Evolutionary conservation across 2,797 vertebrate species (phyloP), one percentile per base, ranked within the genome.

Genomic region (Masticophis lateralis): DNA sequence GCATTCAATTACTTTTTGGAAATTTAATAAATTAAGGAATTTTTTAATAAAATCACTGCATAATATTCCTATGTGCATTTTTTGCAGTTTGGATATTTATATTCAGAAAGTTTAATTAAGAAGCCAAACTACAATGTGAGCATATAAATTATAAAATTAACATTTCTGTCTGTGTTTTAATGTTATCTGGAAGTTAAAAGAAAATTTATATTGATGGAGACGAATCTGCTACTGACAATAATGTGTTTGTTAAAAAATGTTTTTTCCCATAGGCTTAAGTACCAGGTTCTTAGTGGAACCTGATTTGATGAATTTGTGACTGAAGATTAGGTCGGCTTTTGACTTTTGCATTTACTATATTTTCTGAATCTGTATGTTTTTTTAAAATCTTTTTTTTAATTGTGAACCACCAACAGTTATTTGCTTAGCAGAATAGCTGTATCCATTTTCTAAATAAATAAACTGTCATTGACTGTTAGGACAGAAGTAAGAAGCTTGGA

Each of bases 121-220:
- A 25, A 53, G 47, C 63, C 95, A 56, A 96, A 97, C 63, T 95
- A 2, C 18, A 94, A 8, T 94, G 90, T 94, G 47, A 88, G 60
- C 59, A 91, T 8, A 3, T 0, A 95, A 95, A 89, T 27, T 89
- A 94, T 89, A 94, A 61, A 93, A 90, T 95, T 95, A 93, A 92
- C 92, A 83, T 95, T 95, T 87, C 56, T 96, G 92, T 94, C 88
- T 94, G 14, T 89, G 90, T 57, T 89, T 94, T 56, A 95, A 89
- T 93, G 90, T 74, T 63, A 43, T 83, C 94, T 86, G 28, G 27
- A 89, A 91, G 88, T 95, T 96, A 92, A 96, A 95, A 93, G 94
- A 91, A 96, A 97, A 94, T 93, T 92, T 57, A 90, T 92, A 63
- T 0, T 79, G 93, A 92, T 93, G 93, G 95, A 95, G 79, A n/a